phyloP scores from a whole-genome alignment of 2,888 invertebrate species.

The Tuta absoluta region DNA sequence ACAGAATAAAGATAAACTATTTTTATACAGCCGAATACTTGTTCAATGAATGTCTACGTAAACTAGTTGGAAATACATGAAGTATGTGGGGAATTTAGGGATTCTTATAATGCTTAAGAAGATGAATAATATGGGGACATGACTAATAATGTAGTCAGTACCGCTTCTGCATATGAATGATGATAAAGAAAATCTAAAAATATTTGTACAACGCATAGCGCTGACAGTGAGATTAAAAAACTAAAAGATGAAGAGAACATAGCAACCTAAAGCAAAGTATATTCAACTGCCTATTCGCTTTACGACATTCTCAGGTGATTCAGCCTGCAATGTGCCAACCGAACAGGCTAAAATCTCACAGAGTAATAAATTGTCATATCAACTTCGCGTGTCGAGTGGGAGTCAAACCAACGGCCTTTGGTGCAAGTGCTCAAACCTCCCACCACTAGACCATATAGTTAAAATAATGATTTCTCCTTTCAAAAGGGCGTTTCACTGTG shows the following conservation, averaged over 20 bases:
- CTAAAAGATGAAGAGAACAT: too few relatives aligned
- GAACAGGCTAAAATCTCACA: too few relatives aligned
- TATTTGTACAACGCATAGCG: neutral
- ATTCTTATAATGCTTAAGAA: neutral
- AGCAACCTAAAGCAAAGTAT: too few relatives aligned
- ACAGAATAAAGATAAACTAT: constrained; percentile 12
- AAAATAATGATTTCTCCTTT: neutral
- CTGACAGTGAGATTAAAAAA: neutral
- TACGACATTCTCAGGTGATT: too few relatives aligned
- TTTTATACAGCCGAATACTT: constrained; percentile 16
- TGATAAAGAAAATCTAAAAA: neutral
- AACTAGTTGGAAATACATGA: constrained; percentile 1
- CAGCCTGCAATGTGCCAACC: too few relatives aligned
- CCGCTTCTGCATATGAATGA: neutral
- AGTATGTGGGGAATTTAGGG: neutral
- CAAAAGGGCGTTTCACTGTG: neutral
- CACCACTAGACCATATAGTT: neutral
- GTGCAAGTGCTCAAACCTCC: neutral
- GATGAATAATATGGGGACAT: neutral
- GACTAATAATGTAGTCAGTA: neutral
- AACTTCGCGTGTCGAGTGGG: too few relatives aligned
- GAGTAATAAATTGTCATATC: too few relatives aligned
- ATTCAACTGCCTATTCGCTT: too few relatives aligned
- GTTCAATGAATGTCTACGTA: constrained; percentile 11
- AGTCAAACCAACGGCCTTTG: too few relatives aligned